phyloP scores from a whole-genome alignment of 2,113 vertebrate species.

The Sapayoa aenigma region DNA sequence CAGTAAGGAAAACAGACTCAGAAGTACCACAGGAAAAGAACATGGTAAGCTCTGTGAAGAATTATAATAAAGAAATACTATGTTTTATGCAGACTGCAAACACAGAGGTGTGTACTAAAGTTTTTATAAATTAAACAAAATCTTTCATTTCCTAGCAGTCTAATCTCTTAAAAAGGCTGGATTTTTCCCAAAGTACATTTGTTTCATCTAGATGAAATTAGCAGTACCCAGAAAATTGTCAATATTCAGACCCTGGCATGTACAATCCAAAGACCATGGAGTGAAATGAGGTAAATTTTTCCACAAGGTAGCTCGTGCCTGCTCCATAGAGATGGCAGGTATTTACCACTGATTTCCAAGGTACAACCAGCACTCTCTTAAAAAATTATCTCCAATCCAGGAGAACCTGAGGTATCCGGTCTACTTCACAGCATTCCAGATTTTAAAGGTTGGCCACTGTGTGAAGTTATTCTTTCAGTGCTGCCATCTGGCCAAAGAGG shows the following conservation, averaged over 20 bases:
- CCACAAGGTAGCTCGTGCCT: neutral
- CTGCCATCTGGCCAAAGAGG: neutral
- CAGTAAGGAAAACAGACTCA: neutral
- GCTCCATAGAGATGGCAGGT: rapidly evolving
- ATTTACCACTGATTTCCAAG: neutral
- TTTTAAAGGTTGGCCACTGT: neutral
- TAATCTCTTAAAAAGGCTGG: neutral
- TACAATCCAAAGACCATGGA: neutral
- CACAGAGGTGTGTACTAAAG: neutral
- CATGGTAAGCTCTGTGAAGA: neutral
- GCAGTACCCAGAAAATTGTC: neutral
- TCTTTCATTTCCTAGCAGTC: neutral
- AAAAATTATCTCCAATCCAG: neutral
- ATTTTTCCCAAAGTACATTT: neutral
- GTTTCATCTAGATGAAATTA: neutral
- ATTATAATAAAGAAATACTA: neutral
- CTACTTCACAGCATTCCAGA: neutral
- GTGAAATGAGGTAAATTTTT: neutral
- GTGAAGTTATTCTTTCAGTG: neutral
- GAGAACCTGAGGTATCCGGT: neutral
- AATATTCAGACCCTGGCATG: neutral
- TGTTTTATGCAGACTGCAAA: neutral
- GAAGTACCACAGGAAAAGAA: neutral
- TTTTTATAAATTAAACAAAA: neutral
- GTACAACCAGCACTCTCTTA: neutral